Evolutionary conservation across 2,888 invertebrate species (phyloP).

Genomic region (Sphinx pinastri): DNA sequence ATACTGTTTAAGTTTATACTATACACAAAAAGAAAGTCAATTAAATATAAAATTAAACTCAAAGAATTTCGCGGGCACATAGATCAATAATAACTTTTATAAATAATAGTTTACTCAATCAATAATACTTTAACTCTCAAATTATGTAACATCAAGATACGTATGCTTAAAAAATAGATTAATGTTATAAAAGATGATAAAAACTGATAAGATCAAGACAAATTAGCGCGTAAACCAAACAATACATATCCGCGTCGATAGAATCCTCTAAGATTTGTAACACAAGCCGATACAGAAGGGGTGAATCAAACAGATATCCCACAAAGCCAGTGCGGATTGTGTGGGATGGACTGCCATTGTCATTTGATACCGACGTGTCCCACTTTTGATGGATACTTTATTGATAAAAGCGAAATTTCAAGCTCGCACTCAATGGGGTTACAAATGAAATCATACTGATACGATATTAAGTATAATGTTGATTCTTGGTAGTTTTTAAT

Average conservation of each 20-base stretch:
- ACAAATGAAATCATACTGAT: background rate
- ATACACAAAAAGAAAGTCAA: too few relatives aligned
- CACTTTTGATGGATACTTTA: slow-evolving; percentile 11
- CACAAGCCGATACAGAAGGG: slow-evolving; percentile 59
- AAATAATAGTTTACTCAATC: too few relatives aligned
- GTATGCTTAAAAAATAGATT: too few relatives aligned
- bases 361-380: background rate
- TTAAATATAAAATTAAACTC: too few relatives aligned
- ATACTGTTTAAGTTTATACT: too few relatives aligned
- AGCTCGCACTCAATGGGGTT: background rate
- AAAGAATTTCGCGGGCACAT: too few relatives aligned
- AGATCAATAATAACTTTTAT: too few relatives aligned
- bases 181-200: too few relatives aligned
- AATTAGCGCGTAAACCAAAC: background rate
- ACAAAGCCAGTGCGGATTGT: slow-evolving; percentile 62
- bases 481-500: background rate
- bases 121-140: too few relatives aligned
- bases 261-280: slow-evolving; percentile 53
- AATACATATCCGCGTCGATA: background rate
- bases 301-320: slow-evolving; percentile 69
- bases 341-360: slow-evolving; percentile 11
- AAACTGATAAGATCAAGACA: background rate
- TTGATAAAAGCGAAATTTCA: background rate
- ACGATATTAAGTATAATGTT: too few relatives aligned
- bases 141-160: too few relatives aligned